Conservation (phyloP, 2,113 vertebrate genomes). For the Ptyas mucosa region DNA sequence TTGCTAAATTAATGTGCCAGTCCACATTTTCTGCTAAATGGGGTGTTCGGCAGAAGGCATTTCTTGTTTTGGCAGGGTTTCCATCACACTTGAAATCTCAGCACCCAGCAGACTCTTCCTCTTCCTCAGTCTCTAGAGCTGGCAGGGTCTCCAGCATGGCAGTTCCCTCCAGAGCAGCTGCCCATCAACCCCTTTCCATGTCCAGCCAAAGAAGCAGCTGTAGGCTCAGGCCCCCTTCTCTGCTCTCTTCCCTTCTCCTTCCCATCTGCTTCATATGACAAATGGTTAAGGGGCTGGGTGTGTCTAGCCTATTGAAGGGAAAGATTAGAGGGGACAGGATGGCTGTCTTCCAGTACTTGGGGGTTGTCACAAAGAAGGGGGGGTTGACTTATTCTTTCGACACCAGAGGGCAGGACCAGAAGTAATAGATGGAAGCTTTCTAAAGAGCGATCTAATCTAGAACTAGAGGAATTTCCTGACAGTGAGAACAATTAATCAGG, state of each 20-base stretch:
- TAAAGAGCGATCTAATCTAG: not conserved
- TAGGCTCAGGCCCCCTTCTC: not conserved
- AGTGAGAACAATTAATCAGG: not conserved
- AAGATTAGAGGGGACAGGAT: not conserved
- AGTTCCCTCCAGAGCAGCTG: not conserved
- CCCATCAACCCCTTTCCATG: not conserved
- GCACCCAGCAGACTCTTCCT: not conserved
- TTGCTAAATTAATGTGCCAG: conserved; percentile 41
- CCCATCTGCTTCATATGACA: not conserved
- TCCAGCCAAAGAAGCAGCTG: not conserved
- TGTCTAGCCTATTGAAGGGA: no score
- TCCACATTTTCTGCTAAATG: conserved; percentile 30
- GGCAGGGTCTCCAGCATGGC: not conserved
- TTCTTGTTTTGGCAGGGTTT: conserved; percentile 3
- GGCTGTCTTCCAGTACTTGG: not conserved
- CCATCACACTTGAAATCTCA: not conserved
- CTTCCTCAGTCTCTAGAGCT: not conserved
- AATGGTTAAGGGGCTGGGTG: no score
- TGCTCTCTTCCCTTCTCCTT: not conserved
- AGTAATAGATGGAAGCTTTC: not conserved
- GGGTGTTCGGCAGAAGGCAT: not conserved
- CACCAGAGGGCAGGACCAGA: not conserved
- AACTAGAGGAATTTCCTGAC: not conserved
- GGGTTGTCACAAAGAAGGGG: not conserved
- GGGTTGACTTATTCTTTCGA: not conserved